Evolutionary conservation across 2,888 invertebrate genomes (phyloP).

Genomic region (Drosophila demipolita): DNA sequence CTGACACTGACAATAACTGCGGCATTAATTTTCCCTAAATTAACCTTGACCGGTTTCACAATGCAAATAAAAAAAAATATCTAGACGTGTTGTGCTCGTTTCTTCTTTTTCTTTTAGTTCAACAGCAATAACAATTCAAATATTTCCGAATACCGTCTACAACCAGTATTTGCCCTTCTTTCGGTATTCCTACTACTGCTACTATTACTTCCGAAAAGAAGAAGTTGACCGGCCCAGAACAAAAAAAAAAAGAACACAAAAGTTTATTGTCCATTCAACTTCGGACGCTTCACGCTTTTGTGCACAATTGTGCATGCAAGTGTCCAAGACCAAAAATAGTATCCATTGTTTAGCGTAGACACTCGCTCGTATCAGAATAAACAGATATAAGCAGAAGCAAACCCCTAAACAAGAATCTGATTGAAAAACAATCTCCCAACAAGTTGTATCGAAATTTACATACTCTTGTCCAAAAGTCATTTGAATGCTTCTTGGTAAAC

Average conservation of each 20-base stretch:
- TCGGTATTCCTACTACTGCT: slow-evolving; percentile 16
- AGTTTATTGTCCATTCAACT: slow-evolving; percentile 71
- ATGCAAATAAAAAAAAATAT: slow-evolving; percentile 51
- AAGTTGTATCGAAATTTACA: slow-evolving; percentile 12
- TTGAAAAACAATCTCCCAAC: slow-evolving; percentile 26
- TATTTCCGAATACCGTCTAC: slow-evolving; percentile 52
- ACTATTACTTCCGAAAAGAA: slow-evolving; percentile 69
- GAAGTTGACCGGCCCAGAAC: slow-evolving; percentile 67
- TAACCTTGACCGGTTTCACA: slow-evolving; percentile 82
- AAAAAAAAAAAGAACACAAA: slow-evolving; percentile 34
- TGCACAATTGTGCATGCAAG: slow-evolving; percentile 81
- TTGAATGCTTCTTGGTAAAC: not conserved
- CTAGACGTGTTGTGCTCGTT: slow-evolving; percentile 64
- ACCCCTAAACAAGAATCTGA: slow-evolving; percentile 15
- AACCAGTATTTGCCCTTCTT: slow-evolving; percentile 27
- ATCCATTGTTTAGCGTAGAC: slow-evolving; percentile 54
- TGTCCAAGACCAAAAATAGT: slow-evolving; percentile 76
- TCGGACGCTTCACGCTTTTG: slow-evolving; percentile 73
- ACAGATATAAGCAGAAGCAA: slow-evolving; percentile 18
- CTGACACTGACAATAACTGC: slow-evolving; percentile 61
- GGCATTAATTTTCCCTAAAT: slow-evolving; percentile 71
- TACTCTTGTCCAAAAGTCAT: slow-evolving; percentile 10
- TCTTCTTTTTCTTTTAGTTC: slow-evolving; percentile 47
- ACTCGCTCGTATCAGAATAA: slow-evolving; percentile 41
- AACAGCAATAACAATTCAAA: slow-evolving; percentile 22